phyloP scores from a whole-genome alignment of 2,113 vertebrate genomes.

The Oreochromis tanganicae region DNA sequence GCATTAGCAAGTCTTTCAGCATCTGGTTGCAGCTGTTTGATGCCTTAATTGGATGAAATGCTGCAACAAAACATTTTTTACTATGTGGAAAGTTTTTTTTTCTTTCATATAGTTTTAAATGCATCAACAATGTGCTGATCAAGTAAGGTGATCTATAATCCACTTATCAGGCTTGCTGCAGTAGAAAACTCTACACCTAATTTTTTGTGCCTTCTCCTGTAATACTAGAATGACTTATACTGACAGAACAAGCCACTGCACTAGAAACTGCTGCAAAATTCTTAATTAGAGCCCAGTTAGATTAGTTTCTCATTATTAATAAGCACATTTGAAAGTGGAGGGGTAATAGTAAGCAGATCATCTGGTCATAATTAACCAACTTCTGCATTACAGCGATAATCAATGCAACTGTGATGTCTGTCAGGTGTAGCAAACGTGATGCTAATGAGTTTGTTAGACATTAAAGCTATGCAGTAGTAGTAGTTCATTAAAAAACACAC shows the following conservation, averaged over 20 bases:
- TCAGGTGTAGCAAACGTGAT: background rate
- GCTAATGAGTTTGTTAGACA: background rate
- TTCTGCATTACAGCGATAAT: background rate
- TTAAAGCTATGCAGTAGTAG: background rate
- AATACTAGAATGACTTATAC: background rate
- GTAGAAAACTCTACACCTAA: background rate
- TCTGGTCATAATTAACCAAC: background rate
- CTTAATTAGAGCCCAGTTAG: background rate
- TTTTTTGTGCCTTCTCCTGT: background rate
- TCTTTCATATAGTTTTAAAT: constrained; percentile 1
- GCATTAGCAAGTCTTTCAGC: background rate
- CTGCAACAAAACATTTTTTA: background rate
- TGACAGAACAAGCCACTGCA: background rate
- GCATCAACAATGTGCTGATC: background rate
- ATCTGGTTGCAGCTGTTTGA: background rate
- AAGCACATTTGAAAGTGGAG: background rate
- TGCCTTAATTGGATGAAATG: background rate
- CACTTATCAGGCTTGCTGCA: background rate
- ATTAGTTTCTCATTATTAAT: background rate
- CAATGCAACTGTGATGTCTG: background rate
- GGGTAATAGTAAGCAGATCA: background rate
- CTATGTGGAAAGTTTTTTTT: background rate
- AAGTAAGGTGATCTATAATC: background rate
- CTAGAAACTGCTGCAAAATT: background rate
- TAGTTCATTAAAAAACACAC: background rate